Percentiles rank a stretch among this genome's conserved stretches.
Conservation (phyloP, 2,113 vertebrate genomes). For the Shinisaurus crocodilurus region DNA sequence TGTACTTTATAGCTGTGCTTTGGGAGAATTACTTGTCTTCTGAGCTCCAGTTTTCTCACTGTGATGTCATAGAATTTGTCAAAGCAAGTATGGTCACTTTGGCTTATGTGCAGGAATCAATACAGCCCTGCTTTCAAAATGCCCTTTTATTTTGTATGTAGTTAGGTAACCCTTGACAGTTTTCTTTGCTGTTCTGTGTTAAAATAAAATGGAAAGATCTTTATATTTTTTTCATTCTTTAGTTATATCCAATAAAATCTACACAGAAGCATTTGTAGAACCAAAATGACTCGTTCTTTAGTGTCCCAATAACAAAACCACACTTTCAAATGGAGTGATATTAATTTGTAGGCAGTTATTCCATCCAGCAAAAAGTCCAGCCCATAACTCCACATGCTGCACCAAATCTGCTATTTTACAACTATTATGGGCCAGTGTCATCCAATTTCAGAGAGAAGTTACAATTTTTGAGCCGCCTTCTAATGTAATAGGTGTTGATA, state of each 20-base stretch:
- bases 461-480: background rate
- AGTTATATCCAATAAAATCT: background rate
- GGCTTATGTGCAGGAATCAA: background rate
- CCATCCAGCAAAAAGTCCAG: background rate
- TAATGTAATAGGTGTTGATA: background rate
- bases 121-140: background rate
- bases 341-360: background rate
- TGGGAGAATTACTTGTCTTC: background rate
- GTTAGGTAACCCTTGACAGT: background rate
- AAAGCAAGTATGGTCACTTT: background rate
- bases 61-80: background rate
- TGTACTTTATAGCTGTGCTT: background rate
- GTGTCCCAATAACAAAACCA: background rate
- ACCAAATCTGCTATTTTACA: background rate
- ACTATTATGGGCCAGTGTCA: background rate
- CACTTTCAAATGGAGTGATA: background rate
- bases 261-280: background rate
- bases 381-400: fast-evolving
- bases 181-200: background rate
- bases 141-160: background rate
- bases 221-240: background rate
- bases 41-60: background rate
- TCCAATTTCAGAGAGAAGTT: background rate
- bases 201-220: background rate
- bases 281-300: background rate